These are phyloP conservation scores for Labrus mixtus DNA, from an alignment of 2,113 vertebrate genomes.

Conservation along the genomic window DNA sequence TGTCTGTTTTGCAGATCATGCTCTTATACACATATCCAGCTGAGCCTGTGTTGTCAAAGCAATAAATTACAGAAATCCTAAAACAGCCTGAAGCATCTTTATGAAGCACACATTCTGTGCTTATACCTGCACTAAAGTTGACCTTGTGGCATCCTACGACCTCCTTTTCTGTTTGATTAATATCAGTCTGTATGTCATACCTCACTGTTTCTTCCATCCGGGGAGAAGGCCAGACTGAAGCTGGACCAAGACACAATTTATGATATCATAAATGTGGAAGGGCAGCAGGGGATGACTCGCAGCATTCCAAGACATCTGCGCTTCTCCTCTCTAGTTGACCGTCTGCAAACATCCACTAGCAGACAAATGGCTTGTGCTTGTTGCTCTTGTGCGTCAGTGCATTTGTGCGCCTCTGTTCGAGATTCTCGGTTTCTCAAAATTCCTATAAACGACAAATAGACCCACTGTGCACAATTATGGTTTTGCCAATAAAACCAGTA, in stretches of 20 bases:
- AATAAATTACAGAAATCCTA: conserved; percentile 19
- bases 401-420: not conserved
- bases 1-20: conserved; percentile 5
- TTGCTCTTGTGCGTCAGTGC: conserved; percentile 1
- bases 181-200: conserved; percentile 4
- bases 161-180: conserved; percentile 45
- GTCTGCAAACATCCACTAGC: conserved; percentile 13
- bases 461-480: not conserved
- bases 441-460: not conserved
- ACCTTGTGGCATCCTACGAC: conserved; percentile 10
- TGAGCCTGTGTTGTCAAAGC: conserved; percentile 18
- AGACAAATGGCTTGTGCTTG: conserved; percentile 28
- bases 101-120: conserved; percentile 28
- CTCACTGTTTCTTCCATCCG: conserved; percentile 13
- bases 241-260: conserved; percentile 47
- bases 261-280: conserved; percentile 53
- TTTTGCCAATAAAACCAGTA: conserved; percentile 25
- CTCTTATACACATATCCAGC: conserved; percentile 25
- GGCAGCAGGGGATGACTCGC: conserved; percentile 33
- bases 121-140: conserved; percentile 3
- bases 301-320: conserved; percentile 54
- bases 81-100: conserved; percentile 22
- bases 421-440: not conserved
- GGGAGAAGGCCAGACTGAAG: conserved; percentile 30
- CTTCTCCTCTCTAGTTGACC: conserved; percentile 33